Conservation (phyloP, 2,888 invertebrate genomes). For the Meloe dianella region DNA sequence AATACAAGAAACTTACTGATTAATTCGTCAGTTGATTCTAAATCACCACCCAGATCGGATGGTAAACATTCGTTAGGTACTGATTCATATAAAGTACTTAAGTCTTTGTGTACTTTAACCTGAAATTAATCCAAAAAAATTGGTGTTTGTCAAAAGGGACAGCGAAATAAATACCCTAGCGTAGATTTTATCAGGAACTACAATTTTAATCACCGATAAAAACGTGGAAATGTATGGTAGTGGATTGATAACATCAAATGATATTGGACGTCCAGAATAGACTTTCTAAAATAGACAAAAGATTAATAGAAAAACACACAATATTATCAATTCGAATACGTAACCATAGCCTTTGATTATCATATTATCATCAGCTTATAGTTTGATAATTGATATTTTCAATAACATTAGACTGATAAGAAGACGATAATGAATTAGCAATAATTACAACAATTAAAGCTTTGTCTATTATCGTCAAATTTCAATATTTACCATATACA, state of each 20-base stretch:
- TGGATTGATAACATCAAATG: not conserved
- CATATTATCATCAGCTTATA: too few relatives aligned
- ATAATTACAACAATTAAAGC: too few relatives aligned
- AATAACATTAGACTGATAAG: too few relatives aligned
- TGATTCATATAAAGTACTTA: not conserved
- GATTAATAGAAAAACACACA: too few relatives aligned
- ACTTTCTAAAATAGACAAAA: not conserved
- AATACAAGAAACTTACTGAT: not conserved
- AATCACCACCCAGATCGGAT: constrained; percentile 2
- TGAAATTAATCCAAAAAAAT: not conserved
- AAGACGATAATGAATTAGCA: too few relatives aligned
- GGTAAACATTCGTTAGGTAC: constrained; percentile 8
- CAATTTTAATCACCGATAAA: not conserved
- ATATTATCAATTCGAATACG: too few relatives aligned
- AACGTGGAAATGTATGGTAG: not conserved
- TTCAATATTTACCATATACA: too few relatives aligned
- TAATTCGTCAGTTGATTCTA: not conserved
- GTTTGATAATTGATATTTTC: too few relatives aligned
- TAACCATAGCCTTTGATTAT: too few relatives aligned
- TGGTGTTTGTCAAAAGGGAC: not conserved
- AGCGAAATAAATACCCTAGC: not conserved
- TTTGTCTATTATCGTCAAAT: not conserved
- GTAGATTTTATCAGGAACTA: not conserved
- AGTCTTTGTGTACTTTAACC: not conserved
- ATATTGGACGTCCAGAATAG: not conserved